A percentile compares a stretch with the other conserved stretches of the same genome.
phyloP scores from a whole-genome alignment of 2,888 invertebrate species.

The Aphidoletes aphidimyza region DNA sequence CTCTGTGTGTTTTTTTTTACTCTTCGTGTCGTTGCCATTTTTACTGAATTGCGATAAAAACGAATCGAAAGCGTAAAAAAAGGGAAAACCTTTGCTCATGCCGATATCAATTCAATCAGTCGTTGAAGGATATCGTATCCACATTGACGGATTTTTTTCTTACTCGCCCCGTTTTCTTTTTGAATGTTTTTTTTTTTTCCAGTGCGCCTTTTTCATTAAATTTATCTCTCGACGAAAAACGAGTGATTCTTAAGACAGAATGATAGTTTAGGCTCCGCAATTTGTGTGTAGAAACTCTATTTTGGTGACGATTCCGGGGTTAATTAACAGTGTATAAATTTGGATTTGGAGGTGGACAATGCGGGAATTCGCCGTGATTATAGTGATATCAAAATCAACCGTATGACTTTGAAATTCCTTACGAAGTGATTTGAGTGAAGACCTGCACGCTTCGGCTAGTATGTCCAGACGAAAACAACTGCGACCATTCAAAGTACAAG shows the following conservation, averaged over 20 bases:
- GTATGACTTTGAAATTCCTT: background rate
- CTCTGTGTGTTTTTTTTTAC: background rate
- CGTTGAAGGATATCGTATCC: constrained; percentile 23
- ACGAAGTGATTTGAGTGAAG: background rate
- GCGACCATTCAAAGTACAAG: constrained; percentile 55
- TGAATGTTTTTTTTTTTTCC: background rate
- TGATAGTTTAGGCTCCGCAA: too few species aligned
- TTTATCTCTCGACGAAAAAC: too few species aligned
- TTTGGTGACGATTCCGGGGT: background rate
- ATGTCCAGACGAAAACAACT: constrained; percentile 55
- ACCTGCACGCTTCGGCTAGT: background rate
- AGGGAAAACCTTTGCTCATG: constrained; percentile 46
- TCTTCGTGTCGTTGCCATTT: constrained; percentile 20
- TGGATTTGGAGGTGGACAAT: background rate
- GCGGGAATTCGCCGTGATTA: background rate
- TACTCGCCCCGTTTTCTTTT: background rate
- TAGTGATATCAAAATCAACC: constrained; percentile 14
- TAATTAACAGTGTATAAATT: background rate
- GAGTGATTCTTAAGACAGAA: too few species aligned
- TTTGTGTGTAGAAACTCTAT: background rate
- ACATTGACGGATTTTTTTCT: constrained; percentile 43
- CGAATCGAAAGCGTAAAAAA: constrained; percentile 20
- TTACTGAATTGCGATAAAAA: constrained; percentile 42
- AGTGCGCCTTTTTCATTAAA: background rate
- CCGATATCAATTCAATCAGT: constrained; percentile 49